Percentiles rank a stretch among this genome's conserved stretches.
Conservation (phyloP, 1,140 invertebrate genomes). For the Hylaeus volcanicus region DNA sequence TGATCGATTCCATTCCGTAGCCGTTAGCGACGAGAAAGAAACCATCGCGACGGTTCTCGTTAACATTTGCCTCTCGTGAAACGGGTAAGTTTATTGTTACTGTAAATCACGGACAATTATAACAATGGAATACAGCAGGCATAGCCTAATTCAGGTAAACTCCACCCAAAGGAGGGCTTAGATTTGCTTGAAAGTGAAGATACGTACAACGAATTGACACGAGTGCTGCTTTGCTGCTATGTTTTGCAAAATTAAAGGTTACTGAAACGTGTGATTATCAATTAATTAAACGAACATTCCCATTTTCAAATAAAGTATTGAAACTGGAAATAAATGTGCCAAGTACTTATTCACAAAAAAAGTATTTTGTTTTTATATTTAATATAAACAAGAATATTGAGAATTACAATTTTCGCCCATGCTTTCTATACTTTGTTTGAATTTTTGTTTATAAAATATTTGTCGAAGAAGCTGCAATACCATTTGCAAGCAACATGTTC, state of each 20-base stretch:
- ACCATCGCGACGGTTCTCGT: conserved; percentile 16
- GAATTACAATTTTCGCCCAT: too few species aligned
- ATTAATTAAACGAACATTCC: too few species aligned
- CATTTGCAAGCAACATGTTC: too few species aligned
- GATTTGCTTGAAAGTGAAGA: conserved; percentile 17
- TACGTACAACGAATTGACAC: background rate
- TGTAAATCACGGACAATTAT: background rate
- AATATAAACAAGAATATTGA: too few species aligned
- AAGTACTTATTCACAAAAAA: too few species aligned
- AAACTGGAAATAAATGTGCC: too few species aligned
- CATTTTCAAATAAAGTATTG: too few species aligned
- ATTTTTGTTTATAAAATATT: too few species aligned
- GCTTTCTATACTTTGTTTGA: too few species aligned
- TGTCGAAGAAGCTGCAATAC: too few species aligned
- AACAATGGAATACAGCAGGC: background rate
- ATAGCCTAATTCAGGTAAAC: background rate
- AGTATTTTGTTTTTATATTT: background rate
- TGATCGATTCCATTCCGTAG: conserved; percentile 62
- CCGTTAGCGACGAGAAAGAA: conserved; percentile 53
- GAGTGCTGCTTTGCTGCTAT: background rate
- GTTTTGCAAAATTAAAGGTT: too few species aligned
- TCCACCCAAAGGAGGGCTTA: conserved; percentile 10
- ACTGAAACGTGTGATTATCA: too few species aligned
- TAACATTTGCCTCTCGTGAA: conserved; percentile 22
- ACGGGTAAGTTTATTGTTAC: conserved; percentile 57